Base-by-base conservation (phyloP, 1,140 invertebrate species). In the Nixonia krombeini region DNA sequence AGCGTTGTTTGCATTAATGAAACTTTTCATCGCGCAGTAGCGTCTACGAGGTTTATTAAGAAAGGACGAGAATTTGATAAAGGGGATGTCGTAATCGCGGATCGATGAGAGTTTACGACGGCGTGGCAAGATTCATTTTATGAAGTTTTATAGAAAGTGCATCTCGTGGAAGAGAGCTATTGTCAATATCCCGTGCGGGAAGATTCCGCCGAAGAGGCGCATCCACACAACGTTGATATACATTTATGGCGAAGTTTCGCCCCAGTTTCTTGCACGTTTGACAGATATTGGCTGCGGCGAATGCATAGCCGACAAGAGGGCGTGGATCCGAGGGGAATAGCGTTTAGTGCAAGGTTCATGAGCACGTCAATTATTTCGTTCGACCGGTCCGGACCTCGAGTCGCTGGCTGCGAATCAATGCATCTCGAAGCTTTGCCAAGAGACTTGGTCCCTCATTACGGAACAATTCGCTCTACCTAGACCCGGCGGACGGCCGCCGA, bases 281-380 rank as follows among this genome's bases (percentile, higher is more conserved):
- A 53, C 49, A 47, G 49, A 49, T 42, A 62, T 53, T 62, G 58
- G 49, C 15, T 62, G 17, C 5, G 15, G 23, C 35, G 10, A 42
- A 28, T 40, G 46, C 35, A n/a, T n/a, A n/a, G n/a, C 44, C 28
- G 47, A n/a, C 15, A 8, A 7, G 8, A 33, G 38, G 18, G 13
- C 15, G 26, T 13, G 21, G 16, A 33, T 53, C 28, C 53, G 23
- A 61, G 52, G 44, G 52, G 52, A 47, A 9, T n/a, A n/a, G n/a
- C 57, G 13, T 62, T 50, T 50, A 56, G 51, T 56, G 51, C 46
- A 56, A 25, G 44, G 33, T 18, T 37, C 21, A 28, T 50, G 50
- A 55, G 10, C 51, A 18, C 50, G 44, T 63, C 59, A 55, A 63
- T 63, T 63, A 63, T 63, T 63, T 45, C 55, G 38, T 37, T 18